These are phyloP conservation scores for Zaprionus camerounensis DNA, from an alignment of 1,140 invertebrate genomes.

Conservation along the genomic window DNA sequence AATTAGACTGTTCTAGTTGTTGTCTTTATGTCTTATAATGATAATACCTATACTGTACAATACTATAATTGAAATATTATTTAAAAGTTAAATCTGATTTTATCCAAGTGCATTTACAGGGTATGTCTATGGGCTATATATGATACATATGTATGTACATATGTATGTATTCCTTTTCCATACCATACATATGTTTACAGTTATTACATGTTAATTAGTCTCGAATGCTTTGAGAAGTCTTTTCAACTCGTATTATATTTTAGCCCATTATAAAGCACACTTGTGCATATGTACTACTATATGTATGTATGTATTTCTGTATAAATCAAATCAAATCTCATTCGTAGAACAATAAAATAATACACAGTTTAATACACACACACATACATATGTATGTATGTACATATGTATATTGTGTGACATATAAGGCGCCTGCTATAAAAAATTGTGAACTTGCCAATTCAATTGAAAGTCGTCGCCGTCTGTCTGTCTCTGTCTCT, in stretches of 20 bases:
- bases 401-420: not conserved
- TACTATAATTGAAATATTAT: too few species aligned
- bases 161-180: too few species aligned
- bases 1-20: too few species aligned
- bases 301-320: not conserved
- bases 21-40: too few species aligned
- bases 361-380: not conserved
- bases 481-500: not conserved
- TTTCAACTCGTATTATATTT: slow-evolving; percentile 1
- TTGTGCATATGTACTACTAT: not conserved
- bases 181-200: slow-evolving; percentile 3
- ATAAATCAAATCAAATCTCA: not conserved
- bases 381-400: not conserved
- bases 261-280: not conserved
- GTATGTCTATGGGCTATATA: not conserved
- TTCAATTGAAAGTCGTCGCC: slow-evolving; percentile 21
- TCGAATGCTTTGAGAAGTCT: not conserved
- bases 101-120: not conserved
- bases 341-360: not conserved
- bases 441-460: slow-evolving; percentile 13
- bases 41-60: too few species aligned
- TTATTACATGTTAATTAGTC: slow-evolving; percentile 1
- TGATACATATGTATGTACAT: too few species aligned
- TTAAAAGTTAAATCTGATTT: too few species aligned
- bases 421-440: not conserved